Conservation (phyloP, 2,113 vertebrate species). For the Hippocampus comes region DNA sequence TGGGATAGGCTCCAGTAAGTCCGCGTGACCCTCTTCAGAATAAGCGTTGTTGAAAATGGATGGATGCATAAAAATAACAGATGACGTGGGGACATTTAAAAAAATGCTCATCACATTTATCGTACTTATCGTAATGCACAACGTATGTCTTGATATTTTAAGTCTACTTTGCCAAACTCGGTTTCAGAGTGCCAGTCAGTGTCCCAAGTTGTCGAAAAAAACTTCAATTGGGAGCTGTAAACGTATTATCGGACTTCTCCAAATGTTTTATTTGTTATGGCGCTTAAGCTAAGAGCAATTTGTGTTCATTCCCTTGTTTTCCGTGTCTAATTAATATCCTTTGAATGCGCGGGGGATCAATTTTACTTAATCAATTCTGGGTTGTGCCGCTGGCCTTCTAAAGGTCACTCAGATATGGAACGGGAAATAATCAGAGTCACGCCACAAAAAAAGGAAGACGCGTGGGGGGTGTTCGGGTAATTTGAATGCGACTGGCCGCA, state of each 20-base stretch:
- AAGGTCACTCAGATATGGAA: constrained; percentile 76
- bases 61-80: no score
- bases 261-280: constrained; percentile 59
- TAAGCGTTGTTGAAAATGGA: no score
- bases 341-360: constrained; percentile 72
- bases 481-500: constrained; percentile 60
- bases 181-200: no score
- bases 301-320: constrained; percentile 74
- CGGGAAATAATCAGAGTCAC: constrained; percentile 67
- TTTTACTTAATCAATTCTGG: constrained; percentile 75
- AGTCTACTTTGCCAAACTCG: no score
- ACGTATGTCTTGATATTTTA: no score
- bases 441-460: constrained; percentile 36
- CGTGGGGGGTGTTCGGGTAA: constrained; percentile 25
- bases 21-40: no score
- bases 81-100: no score
- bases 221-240: constrained; percentile 5
- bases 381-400: constrained; percentile 70
- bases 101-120: no score
- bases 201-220: constrained; percentile 5
- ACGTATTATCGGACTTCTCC: constrained; percentile 24
- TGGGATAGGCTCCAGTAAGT: no score
- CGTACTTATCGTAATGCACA: no score
- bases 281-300: constrained; percentile 70
- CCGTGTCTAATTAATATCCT: constrained; percentile 77